These are phyloP conservation scores for Eurytoma californica DNA, from an alignment of 2,888 invertebrate species.

Conservation along the genomic window DNA sequence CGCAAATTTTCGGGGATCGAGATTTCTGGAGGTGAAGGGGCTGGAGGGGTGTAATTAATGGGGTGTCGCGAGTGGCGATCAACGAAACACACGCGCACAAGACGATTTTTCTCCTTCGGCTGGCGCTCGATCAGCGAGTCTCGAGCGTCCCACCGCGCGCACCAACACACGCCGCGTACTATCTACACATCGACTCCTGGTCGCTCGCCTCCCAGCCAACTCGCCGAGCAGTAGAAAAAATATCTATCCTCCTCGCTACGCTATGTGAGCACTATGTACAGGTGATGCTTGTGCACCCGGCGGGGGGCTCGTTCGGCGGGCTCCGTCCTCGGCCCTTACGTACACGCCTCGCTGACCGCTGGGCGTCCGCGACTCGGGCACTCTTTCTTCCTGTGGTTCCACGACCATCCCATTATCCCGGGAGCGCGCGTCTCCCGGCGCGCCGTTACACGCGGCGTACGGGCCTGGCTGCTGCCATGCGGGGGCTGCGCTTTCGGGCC, in stretches of 20 bases:
- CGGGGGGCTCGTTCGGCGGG: not conserved
- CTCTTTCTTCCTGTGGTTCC: conserved; percentile 74
- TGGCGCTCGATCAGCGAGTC: too few species aligned
- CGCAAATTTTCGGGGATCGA: too few species aligned
- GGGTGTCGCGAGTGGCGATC: too few species aligned
- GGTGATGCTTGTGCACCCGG: not conserved
- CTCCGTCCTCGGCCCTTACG: not conserved
- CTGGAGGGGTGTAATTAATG: too few species aligned
- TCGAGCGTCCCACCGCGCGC: too few species aligned
- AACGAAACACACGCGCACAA: too few species aligned
- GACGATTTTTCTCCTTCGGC: too few species aligned
- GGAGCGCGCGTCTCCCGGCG: not conserved
- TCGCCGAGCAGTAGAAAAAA: conserved; percentile 15
- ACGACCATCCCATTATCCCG: conserved; percentile 69
- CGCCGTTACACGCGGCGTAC: not conserved
- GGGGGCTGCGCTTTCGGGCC: not conserved
- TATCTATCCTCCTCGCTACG: not conserved
- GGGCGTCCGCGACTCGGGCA: not conserved
- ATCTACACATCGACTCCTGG: too few species aligned
- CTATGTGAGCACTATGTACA: not conserved
- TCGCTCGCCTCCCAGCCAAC: too few species aligned
- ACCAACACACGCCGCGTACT: too few species aligned
- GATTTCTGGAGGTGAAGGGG: too few species aligned
- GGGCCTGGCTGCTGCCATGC: not conserved
- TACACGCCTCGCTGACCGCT: conserved; percentile 12